These are phyloP conservation scores for Xestobium rufovillosum DNA, from an alignment of 2,888 invertebrate species.

Conservation along the genomic window DNA sequence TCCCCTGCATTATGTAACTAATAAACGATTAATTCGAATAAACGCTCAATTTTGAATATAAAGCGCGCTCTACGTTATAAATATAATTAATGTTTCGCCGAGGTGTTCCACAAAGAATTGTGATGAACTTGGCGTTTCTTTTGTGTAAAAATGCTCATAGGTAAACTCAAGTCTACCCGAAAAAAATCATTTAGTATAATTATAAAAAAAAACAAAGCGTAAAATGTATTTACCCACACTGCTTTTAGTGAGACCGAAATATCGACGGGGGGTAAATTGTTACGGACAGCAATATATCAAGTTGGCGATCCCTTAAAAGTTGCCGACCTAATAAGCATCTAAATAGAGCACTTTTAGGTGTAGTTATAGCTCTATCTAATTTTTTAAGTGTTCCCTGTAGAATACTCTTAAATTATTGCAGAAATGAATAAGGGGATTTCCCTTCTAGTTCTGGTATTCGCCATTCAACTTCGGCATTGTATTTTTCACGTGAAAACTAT, in stretches of 20 bases:
- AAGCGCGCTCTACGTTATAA: constrained; percentile 27
- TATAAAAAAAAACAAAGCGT: not conserved
- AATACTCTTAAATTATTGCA: too few relatives aligned
- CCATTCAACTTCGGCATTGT: too few relatives aligned
- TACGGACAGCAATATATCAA: constrained; percentile 29
- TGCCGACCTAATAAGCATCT: constrained; percentile 26
- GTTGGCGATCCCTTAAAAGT: constrained; percentile 23
- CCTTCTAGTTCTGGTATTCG: too few relatives aligned
- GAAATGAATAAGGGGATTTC: too few relatives aligned
- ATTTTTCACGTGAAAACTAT: too few relatives aligned
- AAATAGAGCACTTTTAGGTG: constrained; percentile 26
- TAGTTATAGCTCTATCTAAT: too few relatives aligned
- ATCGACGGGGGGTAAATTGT: constrained; percentile 26
- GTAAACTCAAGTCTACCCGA: not conserved
- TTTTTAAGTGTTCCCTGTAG: too few relatives aligned
- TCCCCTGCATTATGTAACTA: constrained; percentile 18
- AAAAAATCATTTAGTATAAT: constrained; percentile 1
- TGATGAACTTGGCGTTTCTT: constrained; percentile 32
- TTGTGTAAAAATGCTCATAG: constrained; percentile 22
- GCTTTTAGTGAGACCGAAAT: constrained; percentile 23
- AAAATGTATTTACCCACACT: not conserved
- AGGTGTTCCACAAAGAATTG: constrained; percentile 30
- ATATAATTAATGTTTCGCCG: constrained; percentile 32
- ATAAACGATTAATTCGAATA: constrained; percentile 36
- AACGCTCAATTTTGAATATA: constrained; percentile 34